phyloP scores from a whole-genome alignment of 2,888 invertebrate species.

The Monopis laevigella region DNA sequence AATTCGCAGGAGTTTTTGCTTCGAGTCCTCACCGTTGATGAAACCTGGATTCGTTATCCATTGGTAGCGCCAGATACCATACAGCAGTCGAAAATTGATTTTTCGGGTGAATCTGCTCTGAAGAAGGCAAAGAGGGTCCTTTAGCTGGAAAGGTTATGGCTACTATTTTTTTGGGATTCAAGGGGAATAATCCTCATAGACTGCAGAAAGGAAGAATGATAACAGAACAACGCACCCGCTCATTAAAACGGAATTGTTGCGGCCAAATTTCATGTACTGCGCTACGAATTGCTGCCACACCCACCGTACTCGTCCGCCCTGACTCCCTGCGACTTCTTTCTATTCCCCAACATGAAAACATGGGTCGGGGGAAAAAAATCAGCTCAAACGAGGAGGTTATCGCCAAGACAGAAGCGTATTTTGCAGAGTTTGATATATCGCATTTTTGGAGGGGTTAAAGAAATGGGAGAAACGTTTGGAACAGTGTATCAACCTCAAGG shows the following conservation, averaged over 20 bases:
- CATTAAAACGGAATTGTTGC: neutral
- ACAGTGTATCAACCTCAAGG: slow-evolving; percentile 6
- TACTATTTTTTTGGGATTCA: slow-evolving; percentile 5
- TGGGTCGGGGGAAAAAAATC: slow-evolving; percentile 10
- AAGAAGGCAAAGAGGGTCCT: slow-evolving; percentile 11
- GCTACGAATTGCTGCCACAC: slow-evolving; percentile 7
- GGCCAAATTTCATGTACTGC: slow-evolving; percentile 10
- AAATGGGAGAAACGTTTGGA: slow-evolving; percentile 5
- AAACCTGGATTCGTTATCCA: slow-evolving; percentile 9
- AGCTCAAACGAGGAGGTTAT: slow-evolving; percentile 12
- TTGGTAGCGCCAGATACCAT: slow-evolving; percentile 9
- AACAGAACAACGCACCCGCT: slow-evolving; percentile 7
- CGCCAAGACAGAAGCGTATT: slow-evolving; percentile 11
- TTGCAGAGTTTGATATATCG: slow-evolving; percentile 10
- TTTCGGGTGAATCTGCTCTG: slow-evolving; percentile 5
- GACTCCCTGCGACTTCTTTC: too few species aligned
- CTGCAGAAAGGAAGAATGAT: slow-evolving; percentile 11
- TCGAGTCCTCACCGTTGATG: slow-evolving; percentile 12
- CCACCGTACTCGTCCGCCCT: neutral
- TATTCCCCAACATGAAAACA: neutral
- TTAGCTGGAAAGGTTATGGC: neutral
- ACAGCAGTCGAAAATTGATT: slow-evolving; percentile 6
- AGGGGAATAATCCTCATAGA: slow-evolving; percentile 9
- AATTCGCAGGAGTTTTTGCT: slow-evolving; percentile 8
- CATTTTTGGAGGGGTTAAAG: slow-evolving; percentile 8